Conservation (phyloP, 30 jellyfish, hydroid and myxozoan genomes). For the Nemopilema nomurai region DNA sequence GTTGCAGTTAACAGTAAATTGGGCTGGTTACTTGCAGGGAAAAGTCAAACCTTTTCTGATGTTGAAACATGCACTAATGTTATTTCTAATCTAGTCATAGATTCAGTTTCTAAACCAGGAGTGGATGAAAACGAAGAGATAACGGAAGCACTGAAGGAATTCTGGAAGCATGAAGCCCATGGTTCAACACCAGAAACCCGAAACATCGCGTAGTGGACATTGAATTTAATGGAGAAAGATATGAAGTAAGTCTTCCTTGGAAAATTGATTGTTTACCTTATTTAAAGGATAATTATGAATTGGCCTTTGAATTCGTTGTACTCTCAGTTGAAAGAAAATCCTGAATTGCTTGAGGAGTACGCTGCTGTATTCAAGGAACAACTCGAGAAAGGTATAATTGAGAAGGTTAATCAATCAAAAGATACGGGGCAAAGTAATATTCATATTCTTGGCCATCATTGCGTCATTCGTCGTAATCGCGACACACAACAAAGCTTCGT, state of each 20-base stretch:
- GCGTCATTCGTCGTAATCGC: too few relatives aligned
- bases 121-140: not conserved
- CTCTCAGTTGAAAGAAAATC: not conserved
- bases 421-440: not conserved
- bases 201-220: not conserved
- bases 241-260: not conserved
- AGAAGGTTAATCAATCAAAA: not conserved
- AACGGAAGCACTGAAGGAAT: not conserved
- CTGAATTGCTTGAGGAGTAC: not conserved
- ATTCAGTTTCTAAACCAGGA: not conserved
- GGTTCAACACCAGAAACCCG: not conserved
- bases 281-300: not conserved
- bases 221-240: not conserved
- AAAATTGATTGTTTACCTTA: not conserved
- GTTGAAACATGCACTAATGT: not conserved
- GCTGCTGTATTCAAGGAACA: not conserved
- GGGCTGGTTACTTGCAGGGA: not conserved
- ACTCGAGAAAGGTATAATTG: not conserved
- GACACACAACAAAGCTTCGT: too few relatives aligned
- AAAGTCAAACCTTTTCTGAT: not conserved
- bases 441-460: constrained; percentile 36
- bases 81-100: not conserved
- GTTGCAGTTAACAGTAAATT: not conserved
- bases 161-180: not conserved
- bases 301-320: not conserved